A percentile compares a stretch with the other conserved stretches of the same genome.
Evolutionary conservation across 1,140 invertebrate species (phyloP).

Genomic region (Littorina saxatilis): DNA sequence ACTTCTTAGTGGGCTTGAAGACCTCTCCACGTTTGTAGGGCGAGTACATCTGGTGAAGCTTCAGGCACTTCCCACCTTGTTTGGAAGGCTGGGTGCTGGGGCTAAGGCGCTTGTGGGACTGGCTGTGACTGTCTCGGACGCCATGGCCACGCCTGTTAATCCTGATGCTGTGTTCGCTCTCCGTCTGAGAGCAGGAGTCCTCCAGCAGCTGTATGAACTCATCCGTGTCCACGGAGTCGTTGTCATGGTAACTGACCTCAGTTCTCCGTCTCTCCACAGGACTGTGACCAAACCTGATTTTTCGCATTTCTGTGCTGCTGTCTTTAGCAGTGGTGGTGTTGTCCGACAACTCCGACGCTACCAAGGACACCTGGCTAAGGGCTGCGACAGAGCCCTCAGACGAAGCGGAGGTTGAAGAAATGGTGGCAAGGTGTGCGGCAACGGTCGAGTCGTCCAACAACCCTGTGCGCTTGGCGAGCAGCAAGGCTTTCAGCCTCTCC

Average conservation of each 20-base stretch:
- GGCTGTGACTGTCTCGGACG: background rate
- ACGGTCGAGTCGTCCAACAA: slow-evolving; percentile 60
- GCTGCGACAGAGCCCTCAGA: slow-evolving; percentile 43
- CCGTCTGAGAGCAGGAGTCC: slow-evolving; percentile 28
- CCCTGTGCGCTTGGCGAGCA: slow-evolving; percentile 61
- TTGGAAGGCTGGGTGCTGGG: background rate
- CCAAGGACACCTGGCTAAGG: slow-evolving; percentile 46
- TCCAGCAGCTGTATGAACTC: background rate
- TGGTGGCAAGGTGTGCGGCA: slow-evolving; percentile 55
- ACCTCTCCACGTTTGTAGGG: background rate
- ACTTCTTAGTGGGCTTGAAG: background rate
- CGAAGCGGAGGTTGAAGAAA: slow-evolving; percentile 60
- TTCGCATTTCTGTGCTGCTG: slow-evolving; percentile 60
- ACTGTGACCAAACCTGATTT: slow-evolving; percentile 22
- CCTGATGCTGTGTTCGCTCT: background rate
- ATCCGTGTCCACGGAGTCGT: slow-evolving; percentile 5
- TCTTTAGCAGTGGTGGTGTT: slow-evolving; percentile 62
- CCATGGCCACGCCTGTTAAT: no score
- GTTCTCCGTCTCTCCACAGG: background rate
- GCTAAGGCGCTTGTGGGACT: slow-evolving; percentile 16
- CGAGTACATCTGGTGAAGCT: slow-evolving; percentile 30
- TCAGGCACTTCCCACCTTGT: slow-evolving; percentile 15
- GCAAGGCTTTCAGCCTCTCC: slow-evolving; percentile 64
- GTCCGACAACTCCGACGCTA: slow-evolving; percentile 32
- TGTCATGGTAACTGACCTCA: background rate